Evolutionary conservation across 92 coral and sea anemone species (phyloP), one percentile per base, ranked within the genome.

Genomic region (Pocillopora meandrina): DNA sequence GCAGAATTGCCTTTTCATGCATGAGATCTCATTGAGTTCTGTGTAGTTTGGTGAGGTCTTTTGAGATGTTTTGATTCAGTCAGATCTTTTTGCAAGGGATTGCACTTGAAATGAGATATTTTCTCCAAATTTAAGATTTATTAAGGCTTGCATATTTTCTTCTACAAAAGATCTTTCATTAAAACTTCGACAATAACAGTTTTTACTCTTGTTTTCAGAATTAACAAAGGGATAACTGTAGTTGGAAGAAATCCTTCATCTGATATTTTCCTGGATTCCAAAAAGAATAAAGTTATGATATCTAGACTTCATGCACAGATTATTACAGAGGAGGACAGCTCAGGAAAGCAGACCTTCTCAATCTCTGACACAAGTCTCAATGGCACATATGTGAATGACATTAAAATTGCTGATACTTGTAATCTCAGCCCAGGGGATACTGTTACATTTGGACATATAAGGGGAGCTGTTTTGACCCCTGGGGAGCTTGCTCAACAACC

Each of bases 251-350:
- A 92, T 56, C 91, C 93, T 56, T 17, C 85, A 5, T 90, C 93
- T 0, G 98, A 94, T 63, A 86, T 95, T 82, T 95, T 90, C 77
- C 80, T 95, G 72, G 98, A 92, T 68, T 95, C 98, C 12, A 85
- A 75, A 75, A 87, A 88, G 81, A 88, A 92, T 82, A 95, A 93
- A 82, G 95, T 92, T 5, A 87, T 95, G 76, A 95, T 95, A 61
- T 95, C 98, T 1, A 85, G 98, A 68, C 95, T 95, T 19, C 98
- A 95, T 82, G 98, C 98, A 66, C 86, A 95, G 76, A 95, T 95
- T 64, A 74, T 86, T 10, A 90, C 76, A 17, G 84, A 79, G 9
- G 73, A 77, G 33, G 83, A 92, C 57, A 82, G 69, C 23, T 31
- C 62, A 63, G 95, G 90, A 9, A 86, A 80, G 19, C 75, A 72